phyloP scores from a whole-genome alignment of 2,113 vertebrate genomes.

The Bucco capensis region DNA sequence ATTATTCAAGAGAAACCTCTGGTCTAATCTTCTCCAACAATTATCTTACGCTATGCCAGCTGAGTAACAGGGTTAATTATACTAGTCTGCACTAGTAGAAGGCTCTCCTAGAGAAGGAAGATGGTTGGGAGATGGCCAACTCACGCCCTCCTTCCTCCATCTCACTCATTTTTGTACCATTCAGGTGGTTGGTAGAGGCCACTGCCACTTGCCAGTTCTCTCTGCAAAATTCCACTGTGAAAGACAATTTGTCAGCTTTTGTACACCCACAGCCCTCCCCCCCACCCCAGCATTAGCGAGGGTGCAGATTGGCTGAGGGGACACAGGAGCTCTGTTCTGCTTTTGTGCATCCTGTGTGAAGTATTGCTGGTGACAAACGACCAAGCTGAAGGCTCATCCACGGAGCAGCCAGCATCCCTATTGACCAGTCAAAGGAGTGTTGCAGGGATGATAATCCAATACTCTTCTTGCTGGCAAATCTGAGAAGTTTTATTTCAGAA shows the following conservation, averaged over 20 bases:
- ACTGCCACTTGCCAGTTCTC: background rate
- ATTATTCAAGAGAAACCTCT: background rate
- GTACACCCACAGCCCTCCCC: background rate
- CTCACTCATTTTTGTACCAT: background rate
- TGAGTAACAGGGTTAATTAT: background rate
- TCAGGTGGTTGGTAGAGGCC: background rate
- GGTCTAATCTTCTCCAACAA: background rate
- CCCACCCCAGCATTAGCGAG: background rate
- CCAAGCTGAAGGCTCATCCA: fast-evolving
- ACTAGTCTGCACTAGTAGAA: background rate
- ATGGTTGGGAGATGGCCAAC: background rate
- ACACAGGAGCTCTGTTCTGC: background rate
- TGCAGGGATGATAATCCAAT: background rate
- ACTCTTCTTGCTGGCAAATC: background rate
- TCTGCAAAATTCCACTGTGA: background rate
- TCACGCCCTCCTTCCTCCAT: background rate
- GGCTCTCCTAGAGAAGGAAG: background rate
- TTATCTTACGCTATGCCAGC: background rate
- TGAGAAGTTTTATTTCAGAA: background rate
- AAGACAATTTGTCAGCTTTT: background rate
- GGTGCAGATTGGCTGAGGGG: background rate
- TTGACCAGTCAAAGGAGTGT: background rate
- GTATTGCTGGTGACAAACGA: background rate
- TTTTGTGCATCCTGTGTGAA: background rate
- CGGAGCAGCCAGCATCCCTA: background rate